Evolutionary conservation across 2,797 vertebrate genomes (phyloP).

Genomic region (Bucorvus abyssinicus): DNA sequence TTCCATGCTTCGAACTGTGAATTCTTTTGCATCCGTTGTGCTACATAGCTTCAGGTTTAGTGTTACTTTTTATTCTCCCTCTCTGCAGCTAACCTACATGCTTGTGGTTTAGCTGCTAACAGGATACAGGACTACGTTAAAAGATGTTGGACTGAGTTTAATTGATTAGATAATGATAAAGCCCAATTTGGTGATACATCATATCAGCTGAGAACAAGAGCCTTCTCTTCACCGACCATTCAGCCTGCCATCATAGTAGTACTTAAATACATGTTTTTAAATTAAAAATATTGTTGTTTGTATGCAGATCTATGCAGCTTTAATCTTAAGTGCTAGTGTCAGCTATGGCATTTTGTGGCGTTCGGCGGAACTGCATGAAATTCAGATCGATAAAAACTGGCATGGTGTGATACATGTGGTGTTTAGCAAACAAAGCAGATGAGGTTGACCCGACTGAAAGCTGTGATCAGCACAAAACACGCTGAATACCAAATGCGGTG

Average conservation of each 20-base stretch:
- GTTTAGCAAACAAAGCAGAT: constrained; percentile 60
- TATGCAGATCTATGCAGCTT: not conserved
- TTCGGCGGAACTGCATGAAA: constrained; percentile 44
- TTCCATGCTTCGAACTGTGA: not conserved
- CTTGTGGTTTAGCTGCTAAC: not conserved
- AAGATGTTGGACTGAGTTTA: not conserved
- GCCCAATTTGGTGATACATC: not conserved
- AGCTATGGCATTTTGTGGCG: not conserved
- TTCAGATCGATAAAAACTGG: constrained; percentile 55
- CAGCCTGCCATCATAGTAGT: not conserved
- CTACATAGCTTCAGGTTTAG: not conserved
- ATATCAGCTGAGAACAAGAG: not conserved
- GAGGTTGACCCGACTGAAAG: constrained; percentile 51
- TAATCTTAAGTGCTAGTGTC: constrained; percentile 6
- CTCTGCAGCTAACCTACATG: not conserved
- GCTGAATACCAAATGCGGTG: constrained; percentile 3
- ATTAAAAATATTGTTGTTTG: not conserved
- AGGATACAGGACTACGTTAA: not conserved
- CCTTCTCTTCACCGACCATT: not conserved
- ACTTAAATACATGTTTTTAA: not conserved
- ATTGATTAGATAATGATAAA: not conserved
- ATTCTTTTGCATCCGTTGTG: not conserved
- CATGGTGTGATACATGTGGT: constrained; percentile 32
- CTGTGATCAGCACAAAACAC: constrained; percentile 7
- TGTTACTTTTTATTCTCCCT: not conserved